Conservation (phyloP, 2,888 invertebrate species). For the Pyrrhia umbra region DNA sequence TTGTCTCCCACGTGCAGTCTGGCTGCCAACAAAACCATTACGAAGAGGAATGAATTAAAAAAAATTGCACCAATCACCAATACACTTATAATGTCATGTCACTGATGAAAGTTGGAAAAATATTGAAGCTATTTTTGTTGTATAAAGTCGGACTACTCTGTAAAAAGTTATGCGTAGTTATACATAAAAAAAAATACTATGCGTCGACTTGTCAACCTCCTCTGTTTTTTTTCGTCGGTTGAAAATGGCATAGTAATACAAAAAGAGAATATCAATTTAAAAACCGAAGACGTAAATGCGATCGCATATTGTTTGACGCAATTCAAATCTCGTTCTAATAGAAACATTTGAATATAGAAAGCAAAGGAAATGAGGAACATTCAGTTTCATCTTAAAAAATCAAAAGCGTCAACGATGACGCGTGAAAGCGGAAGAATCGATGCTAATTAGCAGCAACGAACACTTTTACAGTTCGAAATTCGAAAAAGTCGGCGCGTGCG, state of each 20-base stretch:
- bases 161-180: too few species aligned
- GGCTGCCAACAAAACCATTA: constrained; percentile 59
- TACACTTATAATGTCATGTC: constrained; percentile 23
- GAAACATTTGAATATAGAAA: constrained; percentile 54
- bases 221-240: too few species aligned
- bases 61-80: constrained; percentile 34
- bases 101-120: constrained; percentile 7
- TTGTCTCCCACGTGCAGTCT: constrained; percentile 34
- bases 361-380: constrained; percentile 59
- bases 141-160: too few species aligned
- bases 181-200: too few species aligned
- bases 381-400: constrained; percentile 30
- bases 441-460: constrained; percentile 73
- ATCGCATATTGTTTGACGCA: constrained; percentile 14
- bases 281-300: constrained; percentile 2
- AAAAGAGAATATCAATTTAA: background rate
- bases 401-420: constrained; percentile 62
- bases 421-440: constrained; percentile 68
- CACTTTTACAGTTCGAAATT: constrained; percentile 57
- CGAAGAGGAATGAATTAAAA: constrained; percentile 7
- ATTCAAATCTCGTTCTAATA: constrained; percentile 32
- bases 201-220: too few species aligned
- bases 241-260: background rate
- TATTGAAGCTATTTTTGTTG: too few species aligned
- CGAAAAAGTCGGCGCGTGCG: constrained; percentile 56